Base-by-base conservation (phyloP, 1,140 invertebrate species). In the Halictus rubicundus region DNA sequence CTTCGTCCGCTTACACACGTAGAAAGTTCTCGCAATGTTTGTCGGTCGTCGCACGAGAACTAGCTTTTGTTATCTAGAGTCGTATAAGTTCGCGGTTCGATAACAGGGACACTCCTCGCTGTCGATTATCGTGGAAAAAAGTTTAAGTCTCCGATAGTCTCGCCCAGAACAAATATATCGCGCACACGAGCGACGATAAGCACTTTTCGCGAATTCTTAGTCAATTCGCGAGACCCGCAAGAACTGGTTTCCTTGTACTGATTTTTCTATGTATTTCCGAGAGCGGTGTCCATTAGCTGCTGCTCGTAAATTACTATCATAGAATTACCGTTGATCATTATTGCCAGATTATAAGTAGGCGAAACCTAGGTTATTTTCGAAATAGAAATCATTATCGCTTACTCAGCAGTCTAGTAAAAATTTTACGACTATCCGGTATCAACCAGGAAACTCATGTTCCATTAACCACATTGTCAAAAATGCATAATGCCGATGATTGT, bases 91-190 rank as follows among this genome's bases (percentile, higher is more conserved):
- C 71, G 39, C 39, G 60, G 42, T 23, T 84, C 65, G 83, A 84
- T 84, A 84, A 84, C 52, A 46, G 60, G 54, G 69, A 78, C 75
- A 66, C 73, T 78, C 46, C 68, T 83, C 25, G 73, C 21, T 19
- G 60, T 71, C 71, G 83, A 84, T 84, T 80, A 83, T 72, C 81
- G 57, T n/a, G 52, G 23, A 52, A 63, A 78, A 54, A 71, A 57
- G 14, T 39, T 39, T 32, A 49, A n/a, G 25, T 64, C 49, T 25
- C 39, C 71, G 59, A 70, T 76, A 68, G 73, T 68, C 65, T 76
- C 42, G 25, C 65, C 8, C 52, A n/a, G 64, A 65, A 52, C 72
- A 54, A 74, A 74, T 12, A 12, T 54, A 74, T 46, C 27, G 65
- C 16, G 37, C 14, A 7, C 46, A 32, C 14, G 21, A 37, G 27